These are phyloP conservation scores for Phyllotreta striolata DNA, from an alignment of 2,888 invertebrate genomes.

Conservation along the genomic window DNA sequence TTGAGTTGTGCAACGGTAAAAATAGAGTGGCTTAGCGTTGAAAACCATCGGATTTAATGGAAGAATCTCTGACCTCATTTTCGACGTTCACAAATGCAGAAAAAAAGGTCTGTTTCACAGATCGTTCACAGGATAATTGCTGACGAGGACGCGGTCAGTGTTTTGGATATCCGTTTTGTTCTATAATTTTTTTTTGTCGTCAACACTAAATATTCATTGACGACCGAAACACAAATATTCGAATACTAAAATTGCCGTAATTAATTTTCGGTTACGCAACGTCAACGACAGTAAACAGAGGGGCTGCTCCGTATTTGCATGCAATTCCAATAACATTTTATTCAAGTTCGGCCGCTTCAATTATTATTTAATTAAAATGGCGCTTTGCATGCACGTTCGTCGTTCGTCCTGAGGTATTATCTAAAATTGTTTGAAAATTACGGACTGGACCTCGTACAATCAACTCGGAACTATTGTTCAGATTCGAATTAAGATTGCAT, in stretches of 20 bases:
- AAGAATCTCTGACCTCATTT: conserved; percentile 5
- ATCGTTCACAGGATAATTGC: conserved; percentile 5
- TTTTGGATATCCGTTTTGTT: neutral
- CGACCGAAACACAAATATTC: too few relatives aligned
- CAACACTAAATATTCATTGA: too few relatives aligned
- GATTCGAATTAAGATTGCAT: conserved; percentile 12
- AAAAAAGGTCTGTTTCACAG: neutral
- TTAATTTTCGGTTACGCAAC: too few relatives aligned
- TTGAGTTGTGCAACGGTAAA: conserved; percentile 2
- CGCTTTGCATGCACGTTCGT: too few relatives aligned
- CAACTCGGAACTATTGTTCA: conserved; percentile 9
- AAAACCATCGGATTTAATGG: neutral
- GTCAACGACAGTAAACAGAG: too few relatives aligned
- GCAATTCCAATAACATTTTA: too few relatives aligned
- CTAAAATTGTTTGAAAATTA: conserved; percentile 3
- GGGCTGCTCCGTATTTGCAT: too few relatives aligned
- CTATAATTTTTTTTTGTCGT: too few relatives aligned
- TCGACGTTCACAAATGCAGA: neutral
- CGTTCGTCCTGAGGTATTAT: neutral
- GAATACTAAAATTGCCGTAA: too few relatives aligned
- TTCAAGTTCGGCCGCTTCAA: too few relatives aligned
- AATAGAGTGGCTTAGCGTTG: conserved; percentile 1
- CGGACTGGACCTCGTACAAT: neutral
- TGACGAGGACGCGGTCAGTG: neutral
- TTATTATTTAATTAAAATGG: too few relatives aligned